Evolutionary conservation across 2,113 vertebrate species (phyloP).

Genomic region (Dermatemys mawii): DNA sequence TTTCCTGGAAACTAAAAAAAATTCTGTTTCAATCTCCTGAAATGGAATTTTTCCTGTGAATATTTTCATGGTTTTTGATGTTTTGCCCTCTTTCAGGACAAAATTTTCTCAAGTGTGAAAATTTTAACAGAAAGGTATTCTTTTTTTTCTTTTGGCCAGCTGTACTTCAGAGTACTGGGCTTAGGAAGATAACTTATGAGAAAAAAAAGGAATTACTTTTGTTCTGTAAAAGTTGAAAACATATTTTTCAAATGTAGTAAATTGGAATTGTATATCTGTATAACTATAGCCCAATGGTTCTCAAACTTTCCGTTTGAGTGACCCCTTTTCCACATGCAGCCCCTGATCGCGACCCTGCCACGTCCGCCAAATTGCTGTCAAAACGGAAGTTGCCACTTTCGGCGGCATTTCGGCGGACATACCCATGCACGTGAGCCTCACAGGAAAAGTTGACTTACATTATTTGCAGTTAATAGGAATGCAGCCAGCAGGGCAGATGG

Average conservation of each 20-base stretch:
- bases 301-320: too few relatives aligned
- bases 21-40: not conserved
- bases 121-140: too few relatives aligned
- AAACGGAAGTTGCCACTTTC: too few relatives aligned
- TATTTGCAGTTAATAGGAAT: not conserved
- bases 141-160: not conserved
- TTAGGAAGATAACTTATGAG: not conserved
- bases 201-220: not conserved
- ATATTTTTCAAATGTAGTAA: not conserved
- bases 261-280: not conserved
- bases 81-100: not conserved
- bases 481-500: slow-evolving; percentile 5
- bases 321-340: too few relatives aligned
- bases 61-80: not conserved
- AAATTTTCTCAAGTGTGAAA: not conserved
- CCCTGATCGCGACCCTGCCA: too few relatives aligned
- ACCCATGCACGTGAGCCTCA: too few relatives aligned
- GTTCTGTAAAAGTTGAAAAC: not conserved
- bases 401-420: too few relatives aligned
- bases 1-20: not conserved
- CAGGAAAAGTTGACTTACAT: not conserved
- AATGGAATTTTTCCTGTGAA: not conserved
- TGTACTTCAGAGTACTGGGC: not conserved
- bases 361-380: too few relatives aligned
- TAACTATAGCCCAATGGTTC: too few relatives aligned